Percentiles rank a stretch among this genome's conserved stretches.
phyloP scores from a whole-genome alignment of 2,797 vertebrate genomes.

The Margarornis squamiger region DNA sequence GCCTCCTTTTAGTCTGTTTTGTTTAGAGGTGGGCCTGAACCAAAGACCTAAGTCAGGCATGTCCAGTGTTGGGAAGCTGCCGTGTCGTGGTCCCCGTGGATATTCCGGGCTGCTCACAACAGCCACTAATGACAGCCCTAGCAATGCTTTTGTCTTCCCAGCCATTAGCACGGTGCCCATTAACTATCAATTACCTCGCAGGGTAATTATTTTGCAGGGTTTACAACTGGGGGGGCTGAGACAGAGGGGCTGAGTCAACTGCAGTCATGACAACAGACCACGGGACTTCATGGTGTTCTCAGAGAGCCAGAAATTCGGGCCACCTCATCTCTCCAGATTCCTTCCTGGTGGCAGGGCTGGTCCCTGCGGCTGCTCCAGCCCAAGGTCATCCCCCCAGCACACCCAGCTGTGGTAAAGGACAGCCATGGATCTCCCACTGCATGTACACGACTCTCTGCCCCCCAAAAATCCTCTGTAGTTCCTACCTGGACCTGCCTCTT shows the following conservation, averaged over 20 bases:
- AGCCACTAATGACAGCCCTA: slow-evolving; percentile 10
- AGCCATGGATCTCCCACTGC: background rate
- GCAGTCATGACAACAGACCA: background rate
- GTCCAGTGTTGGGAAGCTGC: background rate
- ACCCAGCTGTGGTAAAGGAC: background rate
- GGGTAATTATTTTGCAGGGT: background rate
- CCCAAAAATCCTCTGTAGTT: background rate
- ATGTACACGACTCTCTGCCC: background rate
- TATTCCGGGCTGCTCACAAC: background rate
- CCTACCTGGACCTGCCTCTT: background rate
- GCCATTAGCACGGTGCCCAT: background rate
- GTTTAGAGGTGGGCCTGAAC: background rate
- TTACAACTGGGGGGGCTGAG: background rate
- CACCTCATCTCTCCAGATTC: background rate
- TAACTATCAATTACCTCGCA: slow-evolving; percentile 8
- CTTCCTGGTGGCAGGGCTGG: background rate
- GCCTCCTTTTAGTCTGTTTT: slow-evolving; percentile 1
- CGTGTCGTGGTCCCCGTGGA: background rate
- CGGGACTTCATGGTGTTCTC: background rate
- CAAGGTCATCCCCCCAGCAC: background rate
- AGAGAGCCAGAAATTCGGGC: background rate
- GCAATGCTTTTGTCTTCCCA: background rate
- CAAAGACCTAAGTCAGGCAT: background rate
- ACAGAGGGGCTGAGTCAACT: background rate
- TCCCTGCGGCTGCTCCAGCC: background rate